phyloP scores from a whole-genome alignment of 2,888 invertebrate genomes.

The Nomada fabriciana region DNA sequence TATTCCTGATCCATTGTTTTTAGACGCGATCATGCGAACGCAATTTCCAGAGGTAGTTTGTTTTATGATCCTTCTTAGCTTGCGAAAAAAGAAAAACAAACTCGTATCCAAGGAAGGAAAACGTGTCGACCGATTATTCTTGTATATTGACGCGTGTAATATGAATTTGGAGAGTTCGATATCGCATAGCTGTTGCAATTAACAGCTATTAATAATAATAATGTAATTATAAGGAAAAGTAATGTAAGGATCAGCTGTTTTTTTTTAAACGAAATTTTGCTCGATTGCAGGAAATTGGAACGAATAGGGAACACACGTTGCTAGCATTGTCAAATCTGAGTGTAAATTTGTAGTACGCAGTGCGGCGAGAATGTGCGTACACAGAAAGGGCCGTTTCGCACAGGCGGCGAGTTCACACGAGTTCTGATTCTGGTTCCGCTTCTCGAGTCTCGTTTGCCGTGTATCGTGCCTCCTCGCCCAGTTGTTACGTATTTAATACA shows the following conservation, averaged over 20 bases:
- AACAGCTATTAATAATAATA: no score
- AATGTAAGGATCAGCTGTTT: no score
- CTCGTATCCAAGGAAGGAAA: no score
- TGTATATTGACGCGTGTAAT: no score
- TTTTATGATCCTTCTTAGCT: not conserved
- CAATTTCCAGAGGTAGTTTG: not conserved
- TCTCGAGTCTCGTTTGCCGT: slow-evolving; percentile 48
- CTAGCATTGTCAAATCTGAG: not conserved
- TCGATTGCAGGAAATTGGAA: not conserved
- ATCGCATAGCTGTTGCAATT: no score
- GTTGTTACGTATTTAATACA: slow-evolving; percentile 60
- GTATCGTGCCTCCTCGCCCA: slow-evolving; percentile 35
- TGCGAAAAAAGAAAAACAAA: not conserved
- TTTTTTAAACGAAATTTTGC: not conserved
- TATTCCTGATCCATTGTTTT: slow-evolving; percentile 30
- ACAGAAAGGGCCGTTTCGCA: slow-evolving; percentile 8
- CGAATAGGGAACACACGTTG: not conserved
- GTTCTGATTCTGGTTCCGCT: slow-evolving; percentile 70
- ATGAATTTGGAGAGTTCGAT: no score
- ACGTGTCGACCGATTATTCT: no score
- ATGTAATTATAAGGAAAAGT: no score
- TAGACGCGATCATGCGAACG: not conserved
- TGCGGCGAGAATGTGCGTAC: slow-evolving; percentile 9
- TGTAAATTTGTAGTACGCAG: slow-evolving; percentile 44
- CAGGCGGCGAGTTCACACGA: slow-evolving; percentile 51